Conservation (phyloP, 37 sponge, comb jelly and placozoan species). For the Beroe forskalii region DNA sequence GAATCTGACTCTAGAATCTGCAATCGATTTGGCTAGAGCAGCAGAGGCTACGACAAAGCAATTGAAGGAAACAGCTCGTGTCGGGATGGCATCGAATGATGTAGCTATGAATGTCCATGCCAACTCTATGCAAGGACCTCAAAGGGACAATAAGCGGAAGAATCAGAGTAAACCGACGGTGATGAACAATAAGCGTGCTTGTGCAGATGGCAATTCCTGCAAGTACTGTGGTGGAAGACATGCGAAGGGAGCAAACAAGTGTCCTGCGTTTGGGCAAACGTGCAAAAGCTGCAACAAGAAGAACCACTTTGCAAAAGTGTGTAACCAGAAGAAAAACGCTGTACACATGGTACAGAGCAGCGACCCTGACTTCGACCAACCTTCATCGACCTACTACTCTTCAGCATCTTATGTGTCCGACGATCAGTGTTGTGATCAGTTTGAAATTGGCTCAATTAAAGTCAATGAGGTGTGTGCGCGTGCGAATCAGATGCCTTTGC, state of each 20-base stretch:
- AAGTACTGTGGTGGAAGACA: not conserved
- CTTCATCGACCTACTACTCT: not conserved
- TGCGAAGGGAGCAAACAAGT: not conserved
- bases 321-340: not conserved
- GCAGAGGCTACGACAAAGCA: not conserved
- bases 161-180: too few species aligned
- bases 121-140: too few species aligned
- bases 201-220: not conserved
- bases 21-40: not conserved
- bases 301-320: conserved; percentile 12
- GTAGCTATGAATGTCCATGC: too few species aligned
- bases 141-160: too few species aligned
- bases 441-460: not conserved
- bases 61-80: not conserved
- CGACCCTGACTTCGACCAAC: not conserved
- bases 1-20: not conserved
- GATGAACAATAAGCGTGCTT: too few species aligned
- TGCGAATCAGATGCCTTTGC: too few species aligned
- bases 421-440: not conserved
- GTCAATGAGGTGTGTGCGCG: not conserved
- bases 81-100: too few species aligned
- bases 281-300: not conserved
- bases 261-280: not conserved
- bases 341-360: not conserved
- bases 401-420: not conserved